Base-by-base conservation (phyloP, 2,888 invertebrate species). In the Drosophila engyochracea region DNA sequence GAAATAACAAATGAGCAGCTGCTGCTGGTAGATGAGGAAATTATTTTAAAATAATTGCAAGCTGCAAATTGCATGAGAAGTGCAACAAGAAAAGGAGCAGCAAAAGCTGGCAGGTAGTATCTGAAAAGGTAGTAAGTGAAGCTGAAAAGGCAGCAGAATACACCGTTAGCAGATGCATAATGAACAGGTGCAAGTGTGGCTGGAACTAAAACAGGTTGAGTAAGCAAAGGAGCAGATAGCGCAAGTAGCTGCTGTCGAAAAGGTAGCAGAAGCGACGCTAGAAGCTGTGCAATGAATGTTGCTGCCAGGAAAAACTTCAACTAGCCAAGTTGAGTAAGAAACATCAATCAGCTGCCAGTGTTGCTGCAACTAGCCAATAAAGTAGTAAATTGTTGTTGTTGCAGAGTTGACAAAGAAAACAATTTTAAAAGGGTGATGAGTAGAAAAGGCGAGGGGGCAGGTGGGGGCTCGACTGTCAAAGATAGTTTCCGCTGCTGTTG, bases 21-120 rank as follows among this genome's bases (percentile, higher is more conserved):
- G 44, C 30, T 57, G 71, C 66, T 47, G n/a, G 4, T 51, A 41
- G 39, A 65, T 25, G 70, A 16, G 64, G 65, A 87, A 87, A 89
- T 76, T 83, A 78, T 85, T 89, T 81, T 78, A 83, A 87, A 83
- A 85, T 87, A 86, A 89, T 83, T 80, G 83, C 85, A 78, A 71
- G 52, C 41, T 73, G 81, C 81, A 81, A 81, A 82, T 74, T 78
- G 64, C 51, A 52, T 54, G 53, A 33, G 41, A 39, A 55, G n/a
- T 44, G 37, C 59, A 39, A 22, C 25, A 19, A 35, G n/a, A 47
- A 51, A 49, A n/a, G 62, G 6, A 55, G 35, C 35, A 33, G 22
- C 25, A 33, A 30, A 35, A 37, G 47, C 22, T 31, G 31, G 4
- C 19, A 19, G 25, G 47, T 9, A 47, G 44, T 35, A 37, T 7